Base-by-base conservation (phyloP, 2,113 vertebrate species). In the Speoplatyrhinus poulsoni region DNA sequence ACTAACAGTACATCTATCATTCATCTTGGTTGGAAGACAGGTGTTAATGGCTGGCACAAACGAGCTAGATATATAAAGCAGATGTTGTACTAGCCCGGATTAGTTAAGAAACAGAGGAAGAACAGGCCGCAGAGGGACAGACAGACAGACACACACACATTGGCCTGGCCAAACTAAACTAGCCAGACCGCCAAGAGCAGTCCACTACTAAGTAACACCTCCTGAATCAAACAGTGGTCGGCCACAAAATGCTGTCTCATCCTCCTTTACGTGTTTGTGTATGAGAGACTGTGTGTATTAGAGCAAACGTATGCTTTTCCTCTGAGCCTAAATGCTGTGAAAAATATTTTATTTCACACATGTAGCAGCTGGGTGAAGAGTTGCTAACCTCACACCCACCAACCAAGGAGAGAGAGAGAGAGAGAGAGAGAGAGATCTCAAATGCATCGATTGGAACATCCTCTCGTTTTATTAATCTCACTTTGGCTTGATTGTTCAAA, bases 261-360 rank as follows among this genome's bases (percentile, higher is more conserved):
- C 72, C 57, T 55, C 50, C 60, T 81, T 72, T 59, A 17, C 32
- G 57, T 16, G 60, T 17, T 46, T 48, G 46, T 62, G 60, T 11
- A 17, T 48, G 46, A 48, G 15, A 47, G 41, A 10, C 8, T 62
- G 60, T 48, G 62, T 52, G 47, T 46, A 17, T 3, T 4, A 41
- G 56, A 17, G 32, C 12, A 32, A 17, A 58, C 26, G 2, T n/a
- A 9, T 17, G 53, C 53, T 52, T 54, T 82, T 74, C 82, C 79
- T 75, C 70, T 49, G 36, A 79, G 82, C 76, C 70, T 81, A 72
- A 85, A 80, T 71, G 79, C 82, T 85, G 77, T 77, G 77, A 75
- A 81, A 89, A 82, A 75, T 32, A 82, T 87, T 82, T 85, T 70
- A 69, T 72, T 87, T 84, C 82, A 82, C 82, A 84, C 77, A 79